Base-by-base conservation (phyloP, 2,113 vertebrate genomes). In the Cathartes aura region DNA sequence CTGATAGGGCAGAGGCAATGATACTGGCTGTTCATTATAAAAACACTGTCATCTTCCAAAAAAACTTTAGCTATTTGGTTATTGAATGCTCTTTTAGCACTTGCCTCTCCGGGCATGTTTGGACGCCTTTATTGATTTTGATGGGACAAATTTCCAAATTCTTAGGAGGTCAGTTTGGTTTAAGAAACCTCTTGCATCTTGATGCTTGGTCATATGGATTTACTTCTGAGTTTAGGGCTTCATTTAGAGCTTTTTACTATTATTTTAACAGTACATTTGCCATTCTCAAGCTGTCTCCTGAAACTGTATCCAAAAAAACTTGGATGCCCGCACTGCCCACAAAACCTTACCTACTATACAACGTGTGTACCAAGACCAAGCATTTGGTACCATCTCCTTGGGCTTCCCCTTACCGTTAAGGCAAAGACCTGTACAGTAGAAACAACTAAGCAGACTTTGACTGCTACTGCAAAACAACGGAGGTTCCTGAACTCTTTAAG, bases 361-460 rank as follows among this genome's bases (percentile, higher is more conserved):
- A 36, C 0, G 0, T 3, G 12, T 11, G 15, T 42, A n/a, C 4
- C 0, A 2, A 89, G 34, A 60, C 11, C 34, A 55, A 74, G 7
- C 34, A 36, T 32, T 75, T 40, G 43, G 5, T 40, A 48, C 19
- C 6, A 13, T 17, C n/a, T 63, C 40, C 66, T 32, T 38, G 55
- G 68, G 40, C 15, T 42, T 83, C 15, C 48, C 27, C 24, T 2
- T 23, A 12, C 14, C 56, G 34, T 26, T 50, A 47, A 32, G 56
- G 47, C 2, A 3, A 76, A 52, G 7, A 22, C 5, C 8, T 11
- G 8, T 6, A 45, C 7, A 52, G 47, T 12, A 64, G 47, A 85
- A 90, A 18, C 5, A 75, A 15, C 11, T 14, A 73, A 86, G 17
- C 19, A 48, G 55, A 36, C 15, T 86, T n/a, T 16, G 34, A 18